Evolutionary conservation across 2,797 vertebrate genomes (phyloP), one percentile per base, ranked within the genome.

Genomic region (Pelobates cultripes): DNA sequence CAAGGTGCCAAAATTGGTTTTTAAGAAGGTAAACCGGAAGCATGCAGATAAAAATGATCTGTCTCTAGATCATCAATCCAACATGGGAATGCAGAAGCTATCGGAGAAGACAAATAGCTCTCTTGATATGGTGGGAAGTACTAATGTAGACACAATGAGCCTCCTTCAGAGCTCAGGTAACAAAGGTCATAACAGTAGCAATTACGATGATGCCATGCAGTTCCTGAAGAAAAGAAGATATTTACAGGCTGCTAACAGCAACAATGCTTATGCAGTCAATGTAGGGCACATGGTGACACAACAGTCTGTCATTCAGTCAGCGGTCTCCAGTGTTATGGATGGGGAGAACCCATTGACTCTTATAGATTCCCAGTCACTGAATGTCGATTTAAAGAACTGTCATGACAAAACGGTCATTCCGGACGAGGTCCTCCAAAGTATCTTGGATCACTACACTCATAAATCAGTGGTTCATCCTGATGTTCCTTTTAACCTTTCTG

Each of bases 121-220:
- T 71, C 93, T 98, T 78, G 96, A 96, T 89, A 89, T 97, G 4
- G 92, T 93, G 42, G 92, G 93, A 1, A 92, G 85, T 75, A 90
- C 93, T 0, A 87, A 92, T 43, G 93, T 97, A 79, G 97, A 99
- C 85, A 88, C 92, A 86, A 93, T 99, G 88, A 90, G 94, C 85
- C 95, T 98, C 43, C 96, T 99, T 84, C 98, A 97, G 83, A 94
- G 92, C 86, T 85, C 95, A 28, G 91, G 91, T 75, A 93, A 93
- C 88, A 99, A 99, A 87, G 95, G 94, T 85, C 94, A 94, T 0
- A 90, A 94, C 86, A 95, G 92, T 95, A 99, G 96, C 93, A 98
- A 96, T 93, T 99, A 99, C 0, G 98, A 99, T 9, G 98, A 99
- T 88, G 98, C 98, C 93, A 98, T 99, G 97, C 98, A 99, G 92